Evolutionary conservation across 2,888 invertebrate genomes (phyloP), one percentile per base, ranked within the genome.

Genomic region (Nomada lathburiana): DNA sequence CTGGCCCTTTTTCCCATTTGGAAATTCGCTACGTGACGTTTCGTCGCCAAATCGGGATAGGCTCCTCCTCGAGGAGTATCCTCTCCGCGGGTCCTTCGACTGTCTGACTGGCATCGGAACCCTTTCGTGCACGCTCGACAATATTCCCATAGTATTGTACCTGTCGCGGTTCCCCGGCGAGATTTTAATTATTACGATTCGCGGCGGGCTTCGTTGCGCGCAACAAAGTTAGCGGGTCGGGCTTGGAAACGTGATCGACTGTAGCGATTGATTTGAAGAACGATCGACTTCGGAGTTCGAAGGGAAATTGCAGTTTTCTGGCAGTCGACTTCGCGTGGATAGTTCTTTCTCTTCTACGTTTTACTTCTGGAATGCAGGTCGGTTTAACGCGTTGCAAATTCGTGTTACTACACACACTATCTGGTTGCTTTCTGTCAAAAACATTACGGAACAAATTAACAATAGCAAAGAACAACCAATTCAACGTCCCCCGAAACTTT

Each of bases 21-120:
- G 72, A 72, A 67, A 84, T 79, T 70, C 55, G 71, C 68, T 75
- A 72, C 79, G 83, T 72, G 72, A 82, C 75, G 78, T 64, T 26
- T 55, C 69, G 36, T 71, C 62, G 20, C 67, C 20, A 64, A 73
- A 82, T 80, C 80, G 26, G 65, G 47, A 59, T 20, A 36, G 36
- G 63, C 50, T 10, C 26, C 69, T 44, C 47, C 72, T 69, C 29
- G 68, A 26, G 60, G 36, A 26, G 53, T 18, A 26, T 13, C 68
- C 10, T 26, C 47, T 55, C 59, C 18, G n/a, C 7, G 26, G 26
- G n/a, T 57, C 50, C 50, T 53, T 72, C 55, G 36, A 23, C 53
- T 71, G 77, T 83, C 82, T 78, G 26, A 60, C 67, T 62, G 57
- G 59, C 57, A 82, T 75, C 79, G 18, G n/a, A 2, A 60, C 72